Base-by-base conservation (phyloP, 1,140 invertebrate species). In the Belonocnema kinseyi region DNA sequence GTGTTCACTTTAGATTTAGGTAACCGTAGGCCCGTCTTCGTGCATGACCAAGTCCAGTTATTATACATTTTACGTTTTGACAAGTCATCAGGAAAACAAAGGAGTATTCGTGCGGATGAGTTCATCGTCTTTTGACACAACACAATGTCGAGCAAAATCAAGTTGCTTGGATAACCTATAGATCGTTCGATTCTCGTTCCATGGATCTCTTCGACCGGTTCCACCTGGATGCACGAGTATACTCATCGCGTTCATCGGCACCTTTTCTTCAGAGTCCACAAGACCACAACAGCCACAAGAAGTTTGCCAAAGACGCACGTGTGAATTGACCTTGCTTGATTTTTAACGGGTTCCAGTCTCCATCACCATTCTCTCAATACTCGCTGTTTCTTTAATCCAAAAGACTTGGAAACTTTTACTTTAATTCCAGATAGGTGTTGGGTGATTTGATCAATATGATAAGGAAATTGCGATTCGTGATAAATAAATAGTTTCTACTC, bases 121-220 rank as follows among this genome's bases (percentile, higher is more conserved):
- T 61, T 61, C 26, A 66, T 66, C 61, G 61, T 46, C 26, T 66
- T 66, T 66, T 33, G 26, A 66, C 61, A 46, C 10, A 46, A 46
- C 40, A 66, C 61, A 66, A 66, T 66, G 61, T 66, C 61, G 61
- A 66, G 26, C 46, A 40, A 66, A 66, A 66, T 66, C 61, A 66
- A 66, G 61, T 66, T 66, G 26, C 21, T 46, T 40, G 61, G 58
- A 61, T 61, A 58, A 58, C 17, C 56, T 26, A 56, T 56, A 33
- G 61, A 66, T 66, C 33, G 61, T 66, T 66, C 61, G 61, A 66
- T 66, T 33, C 61, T 66, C 40, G 61, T 40, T 66, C 26, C 61
- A 66, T 66, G 61, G 26, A 17, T 66, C 16, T 46, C 61, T 33
- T 6, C 61, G 61, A 66, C 61, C 61, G 61, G 61, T 66, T 66